Evolutionary conservation across 2,113 vertebrate species (phyloP), one percentile per base, ranked within the genome.

Genomic region (Arvicanthis niloticus): DNA sequence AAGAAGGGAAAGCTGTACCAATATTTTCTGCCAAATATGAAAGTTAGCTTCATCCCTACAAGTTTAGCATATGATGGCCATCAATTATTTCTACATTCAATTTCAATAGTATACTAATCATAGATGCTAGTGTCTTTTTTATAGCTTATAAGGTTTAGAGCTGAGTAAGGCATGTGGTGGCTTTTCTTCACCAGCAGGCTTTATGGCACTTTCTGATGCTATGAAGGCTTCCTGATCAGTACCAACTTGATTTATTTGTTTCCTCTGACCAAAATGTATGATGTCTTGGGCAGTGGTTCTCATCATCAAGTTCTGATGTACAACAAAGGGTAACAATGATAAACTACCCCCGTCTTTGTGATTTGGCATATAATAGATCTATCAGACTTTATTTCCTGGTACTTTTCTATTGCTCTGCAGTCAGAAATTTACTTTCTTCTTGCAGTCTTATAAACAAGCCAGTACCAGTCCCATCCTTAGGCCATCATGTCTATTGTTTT

Each of bases 371-470:
- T 48, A 87, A 70, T 4, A 65, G 26, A 82, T 31, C 26, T 48
- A 78, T 42, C 6, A 34, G 77, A 67, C 26, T 90, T 95, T 62
- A 72, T 88, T 94, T 84, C 12, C 45, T 91, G 2, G 26, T 84
- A 85, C 65, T 67, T 85, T 45, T 31, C 21, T 80, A 7, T 88
- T 88, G 9, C 1, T 62, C 7, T 29, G 1, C 40, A 65, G 29
- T 82, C 10, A 93, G 34, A 92, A 62, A 76, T 19, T 94, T 73
- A 92, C 68, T 19, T 94, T 78, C 90, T 80, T 95, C 40, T 89
- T 65, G 17, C 13, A 91, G 1, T 56, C 37, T 19, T 93, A 85
- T 8, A 80, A 21, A 91, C 77, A 84, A 60, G 11, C 1, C 29
- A 93, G 72, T 60, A 1, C 76, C 1, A 67, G 70, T 60, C 10